A percentile compares a stretch with the other conserved stretches of the same genome.
These are phyloP conservation scores for Xyliphius kryptos DNA, from an alignment of 2,113 vertebrate genomes.

Conservation along the genomic window DNA sequence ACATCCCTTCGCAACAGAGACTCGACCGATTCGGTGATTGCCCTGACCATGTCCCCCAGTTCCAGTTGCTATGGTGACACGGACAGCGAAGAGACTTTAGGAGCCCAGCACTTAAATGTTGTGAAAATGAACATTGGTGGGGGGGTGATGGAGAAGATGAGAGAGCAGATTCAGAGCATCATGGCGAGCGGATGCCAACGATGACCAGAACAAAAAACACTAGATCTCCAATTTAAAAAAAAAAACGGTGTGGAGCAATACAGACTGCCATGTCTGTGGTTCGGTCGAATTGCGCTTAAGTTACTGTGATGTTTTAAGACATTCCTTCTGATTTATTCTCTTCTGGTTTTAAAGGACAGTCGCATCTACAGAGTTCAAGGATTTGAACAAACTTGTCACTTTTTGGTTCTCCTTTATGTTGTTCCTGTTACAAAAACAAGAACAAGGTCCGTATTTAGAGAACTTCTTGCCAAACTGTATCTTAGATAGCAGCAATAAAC, in stretches of 20 bases:
- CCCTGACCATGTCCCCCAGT: slow-evolving; percentile 52
- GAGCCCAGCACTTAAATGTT: slow-evolving; percentile 49
- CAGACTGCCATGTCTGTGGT: no score
- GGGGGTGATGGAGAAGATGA: slow-evolving; percentile 58
- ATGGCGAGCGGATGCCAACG: slow-evolving; percentile 54
- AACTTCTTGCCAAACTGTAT: slow-evolving; percentile 53
- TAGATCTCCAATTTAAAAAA: no score
- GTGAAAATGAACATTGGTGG: slow-evolving; percentile 23
- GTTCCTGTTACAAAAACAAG: slow-evolving; percentile 15
- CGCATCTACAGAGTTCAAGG: no score
- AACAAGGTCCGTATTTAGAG: slow-evolving; percentile 31
- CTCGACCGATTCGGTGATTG: slow-evolving; percentile 55
- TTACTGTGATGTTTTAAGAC: no score
- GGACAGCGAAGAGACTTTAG: slow-evolving; percentile 64
- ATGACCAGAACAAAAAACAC: slow-evolving; percentile 50
- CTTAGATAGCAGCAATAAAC: slow-evolving; percentile 56
- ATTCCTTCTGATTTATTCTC: no score
- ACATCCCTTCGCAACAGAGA: slow-evolving; percentile 47
- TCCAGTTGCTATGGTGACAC: slow-evolving; percentile 69
- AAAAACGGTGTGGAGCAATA: no score
- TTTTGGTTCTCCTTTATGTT: slow-evolving; percentile 23
- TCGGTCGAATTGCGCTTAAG: no score
- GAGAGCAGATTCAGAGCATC: slow-evolving; percentile 56
- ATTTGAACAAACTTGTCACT: slow-evolving; percentile 13
- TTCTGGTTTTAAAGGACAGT: no score